Evolutionary conservation across 2,888 invertebrate genomes (phyloP).

Genomic region (Chrysolina haemoptera): DNA sequence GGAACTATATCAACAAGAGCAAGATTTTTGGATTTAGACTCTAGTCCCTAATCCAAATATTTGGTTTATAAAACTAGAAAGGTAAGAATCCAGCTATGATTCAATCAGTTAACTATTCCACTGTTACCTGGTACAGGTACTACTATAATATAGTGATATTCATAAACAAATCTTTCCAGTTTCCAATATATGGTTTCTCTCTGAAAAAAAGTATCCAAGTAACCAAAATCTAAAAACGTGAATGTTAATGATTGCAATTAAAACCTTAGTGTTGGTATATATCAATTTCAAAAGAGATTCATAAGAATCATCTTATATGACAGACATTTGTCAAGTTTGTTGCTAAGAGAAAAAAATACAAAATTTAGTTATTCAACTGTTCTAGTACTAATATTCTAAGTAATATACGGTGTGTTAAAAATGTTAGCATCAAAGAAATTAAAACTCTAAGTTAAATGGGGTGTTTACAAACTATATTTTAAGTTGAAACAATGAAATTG

Average conservation of each 20-base stretch:
- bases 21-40: too few relatives aligned
- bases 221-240: neutral
- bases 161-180: neutral
- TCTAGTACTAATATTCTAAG: neutral
- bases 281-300: neutral
- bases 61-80: neutral
- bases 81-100: neutral
- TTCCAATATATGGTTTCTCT: neutral
- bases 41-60: too few relatives aligned
- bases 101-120: neutral
- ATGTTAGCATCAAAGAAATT: neutral
- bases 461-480: too few relatives aligned
- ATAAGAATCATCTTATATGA: neutral
- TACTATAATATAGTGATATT: neutral
- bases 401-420: neutral
- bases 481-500: too few relatives aligned
- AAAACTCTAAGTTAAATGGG: too few relatives aligned
- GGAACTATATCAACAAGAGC: too few relatives aligned
- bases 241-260: conserved; percentile 20
- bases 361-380: neutral
- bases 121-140: neutral
- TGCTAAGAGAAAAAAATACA: conserved; percentile 16
- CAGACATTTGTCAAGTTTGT: conserved; percentile 25
- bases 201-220: neutral
- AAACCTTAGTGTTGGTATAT: conserved; percentile 23